Evolutionary conservation across 37 sponge, comb jelly and placozoan species (phyloP), one percentile per base, ranked within the genome.

Genomic region (Petrosia ficiformis): DNA sequence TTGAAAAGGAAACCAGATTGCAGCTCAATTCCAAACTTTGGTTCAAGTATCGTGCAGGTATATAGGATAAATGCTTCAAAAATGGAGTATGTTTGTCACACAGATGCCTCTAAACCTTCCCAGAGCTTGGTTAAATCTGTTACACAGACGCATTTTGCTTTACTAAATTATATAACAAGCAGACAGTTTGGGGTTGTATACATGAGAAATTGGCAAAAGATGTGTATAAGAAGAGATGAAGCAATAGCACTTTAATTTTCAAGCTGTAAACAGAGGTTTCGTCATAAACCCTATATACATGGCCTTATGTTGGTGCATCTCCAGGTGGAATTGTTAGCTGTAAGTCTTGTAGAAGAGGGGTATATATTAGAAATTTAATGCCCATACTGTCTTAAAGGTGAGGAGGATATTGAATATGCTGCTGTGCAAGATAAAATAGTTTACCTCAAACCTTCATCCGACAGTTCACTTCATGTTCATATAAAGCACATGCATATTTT

Each of bases 271-370:
- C 16, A 48, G 54, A 19, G 54, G 54, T 10, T 48, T 48, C 10
- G 54, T 48, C 14, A 10, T 73, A 0, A 80, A 80, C 68, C 77
- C 84, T n/a, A n/a, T n/a, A n/a, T 6, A 29, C 40, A 4, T 76
- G 56, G 66, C 88, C 88, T 37, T 42, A 59, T 60, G 25, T 87
- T 1, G 83, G 77, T 25, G 83, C 88, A 31, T 71, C 71, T 0
- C 54, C 54, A 19, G 54, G 16, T 48, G 54, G 54, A 19, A 48
- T 48, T 48, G 54, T 48, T 10, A 48, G 16, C 54, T 48, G 54
- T 48, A 19, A 10, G 54, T 48, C 14, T 48, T 48, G 54, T 48
- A 16, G 54, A 48, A 48, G 54, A 48, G 54, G 54, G 10, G 54
- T 48, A 19, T 16, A n/a, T n/a, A n/a, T n/a, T n/a, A n/a, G n/a